A percentile compares a stretch with the other conserved stretches of the same genome.
These are phyloP conservation scores for Bombus ignitus DNA, from an alignment of 1,140 invertebrate genomes.

Conservation along the genomic window DNA sequence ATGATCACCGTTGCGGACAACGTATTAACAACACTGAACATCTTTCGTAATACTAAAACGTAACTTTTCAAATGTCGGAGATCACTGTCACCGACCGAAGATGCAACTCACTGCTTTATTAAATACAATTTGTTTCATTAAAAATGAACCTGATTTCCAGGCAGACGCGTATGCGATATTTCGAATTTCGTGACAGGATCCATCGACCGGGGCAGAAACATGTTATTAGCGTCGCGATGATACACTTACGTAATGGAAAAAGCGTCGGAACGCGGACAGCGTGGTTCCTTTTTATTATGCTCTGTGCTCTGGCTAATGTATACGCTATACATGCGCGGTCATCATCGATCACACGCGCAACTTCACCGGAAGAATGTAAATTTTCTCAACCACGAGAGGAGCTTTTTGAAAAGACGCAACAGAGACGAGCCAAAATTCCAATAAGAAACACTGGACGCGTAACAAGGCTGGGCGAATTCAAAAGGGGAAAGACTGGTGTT, in stretches of 20 bases:
- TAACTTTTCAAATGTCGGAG: no score
- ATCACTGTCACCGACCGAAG: neutral
- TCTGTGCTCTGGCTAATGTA: neutral
- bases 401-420: neutral
- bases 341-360: conserved; percentile 24
- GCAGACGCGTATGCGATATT: neutral
- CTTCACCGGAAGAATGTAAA: conserved; percentile 19
- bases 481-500: neutral
- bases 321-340: neutral
- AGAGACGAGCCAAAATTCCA: neutral
- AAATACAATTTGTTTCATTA: neutral
- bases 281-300: conserved; percentile 48
- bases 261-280: conserved; percentile 25
- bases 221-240: conserved; percentile 38
- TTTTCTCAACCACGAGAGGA: neutral
- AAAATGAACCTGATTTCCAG: neutral
- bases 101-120: no score
- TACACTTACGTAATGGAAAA: conserved; percentile 43
- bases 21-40: neutral
- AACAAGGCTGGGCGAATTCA: neutral
- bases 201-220: neutral
- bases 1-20: no score
- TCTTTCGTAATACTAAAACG: neutral
- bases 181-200: conserved; percentile 28
- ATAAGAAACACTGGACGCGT: neutral